phyloP scores from a whole-genome alignment of 2,888 invertebrate genomes.

The Eupithecia vulgata region DNA sequence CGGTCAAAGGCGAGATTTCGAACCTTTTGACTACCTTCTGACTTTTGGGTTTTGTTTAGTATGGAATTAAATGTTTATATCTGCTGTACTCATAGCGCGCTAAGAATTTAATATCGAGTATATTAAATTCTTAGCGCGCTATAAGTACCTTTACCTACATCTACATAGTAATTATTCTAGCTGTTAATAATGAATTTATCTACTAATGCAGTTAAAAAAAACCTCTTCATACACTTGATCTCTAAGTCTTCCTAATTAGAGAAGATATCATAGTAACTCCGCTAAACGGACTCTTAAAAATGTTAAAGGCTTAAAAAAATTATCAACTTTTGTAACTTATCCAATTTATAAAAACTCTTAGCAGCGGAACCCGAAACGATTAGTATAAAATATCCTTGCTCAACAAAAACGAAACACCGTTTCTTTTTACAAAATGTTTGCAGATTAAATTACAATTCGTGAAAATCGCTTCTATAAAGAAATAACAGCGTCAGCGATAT shows the following conservation, averaged over 20 bases:
- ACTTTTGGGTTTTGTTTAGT: background rate
- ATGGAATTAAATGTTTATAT: background rate
- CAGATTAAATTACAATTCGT: conserved; percentile 36
- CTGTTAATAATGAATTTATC: background rate
- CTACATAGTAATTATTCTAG: too few relatives aligned
- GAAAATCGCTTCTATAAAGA: conserved; percentile 66
- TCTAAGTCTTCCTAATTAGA: background rate
- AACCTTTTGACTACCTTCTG: background rate
- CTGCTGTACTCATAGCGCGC: background rate
- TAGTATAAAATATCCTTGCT: conserved; percentile 25
- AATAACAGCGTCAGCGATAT: conserved; percentile 58
- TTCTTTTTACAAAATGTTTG: conserved; percentile 29
- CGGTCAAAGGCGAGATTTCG: background rate
- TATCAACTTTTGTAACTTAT: conserved; percentile 17
- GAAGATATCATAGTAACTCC: conserved; percentile 1
- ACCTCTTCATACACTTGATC: background rate
- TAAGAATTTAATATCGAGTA: background rate
- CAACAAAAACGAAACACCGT: conserved; percentile 24
- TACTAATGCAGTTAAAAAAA: background rate
- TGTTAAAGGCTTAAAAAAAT: conserved; percentile 8
- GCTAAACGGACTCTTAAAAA: conserved; percentile 8
- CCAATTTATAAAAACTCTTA: conserved; percentile 16
- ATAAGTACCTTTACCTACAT: too few relatives aligned
- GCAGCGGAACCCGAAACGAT: conserved; percentile 18
- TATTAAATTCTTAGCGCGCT: too few relatives aligned